Evolutionary conservation across 2,888 invertebrate genomes (phyloP), one percentile per base, ranked within the genome.

Genomic region (Netelia melanura): DNA sequence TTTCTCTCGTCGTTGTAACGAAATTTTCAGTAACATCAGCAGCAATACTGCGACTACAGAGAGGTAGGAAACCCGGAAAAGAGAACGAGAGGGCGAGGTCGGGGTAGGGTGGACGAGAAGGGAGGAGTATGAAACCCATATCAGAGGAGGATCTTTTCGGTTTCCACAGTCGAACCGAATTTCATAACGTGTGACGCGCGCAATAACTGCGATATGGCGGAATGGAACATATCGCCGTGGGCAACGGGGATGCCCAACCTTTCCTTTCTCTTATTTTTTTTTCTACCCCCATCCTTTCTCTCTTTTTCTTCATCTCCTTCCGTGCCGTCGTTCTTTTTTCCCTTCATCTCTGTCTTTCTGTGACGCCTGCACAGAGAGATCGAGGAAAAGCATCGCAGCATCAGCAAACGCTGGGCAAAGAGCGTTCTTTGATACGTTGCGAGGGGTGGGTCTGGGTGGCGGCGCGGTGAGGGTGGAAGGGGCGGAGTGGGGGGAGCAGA

Each of bases 361-460:
- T 23, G 75, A 70, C 11, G 65, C 79, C 62, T 67, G 81, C 70
- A 17, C 38, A 38, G 10, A 65, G 17, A 65, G 30, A 54, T 17
- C 6, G 30, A 58, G 83, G 71, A 81, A 81, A 77, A 84, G 86
- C 88, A 87, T 85, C 84, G 86, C 86, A 81, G 88, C 81, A 84
- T 87, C 86, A 85, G 86, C 86, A 86, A 84, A 87, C 86, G 86
- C 85, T 86, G 86, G 81, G 87, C 87, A 88, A 88, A 86, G 86
- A 88, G 85, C 86, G 88, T 87, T 88, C 89, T 89, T 89, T 89
- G 88, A 89, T 89, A 89, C 84, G 87, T 87, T 86, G 86, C 86
- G 85, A 86, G 85, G 14, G 72, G 79, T 48, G n/a, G 56, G 56
- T 30, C 5, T 30, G 30, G 30, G 30, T 5, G 30, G 30, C 5